phyloP scores from a whole-genome alignment of 2,888 invertebrate species.

The Agrochola circellaris region DNA sequence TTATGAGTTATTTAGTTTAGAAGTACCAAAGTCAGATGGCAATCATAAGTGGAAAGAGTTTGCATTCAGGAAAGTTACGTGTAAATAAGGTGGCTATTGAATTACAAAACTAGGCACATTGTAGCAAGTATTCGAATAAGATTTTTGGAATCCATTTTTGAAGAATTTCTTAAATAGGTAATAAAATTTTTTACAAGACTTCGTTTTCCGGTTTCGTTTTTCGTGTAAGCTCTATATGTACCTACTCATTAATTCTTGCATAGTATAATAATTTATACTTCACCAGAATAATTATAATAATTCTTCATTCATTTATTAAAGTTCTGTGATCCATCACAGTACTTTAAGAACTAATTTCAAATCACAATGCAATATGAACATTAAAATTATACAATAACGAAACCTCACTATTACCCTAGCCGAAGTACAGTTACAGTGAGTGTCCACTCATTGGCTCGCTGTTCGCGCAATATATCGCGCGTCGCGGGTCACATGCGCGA shows the following conservation, averaged over 20 bases:
- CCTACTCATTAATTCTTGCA: no score
- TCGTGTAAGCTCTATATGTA: background rate
- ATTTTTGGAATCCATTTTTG: background rate
- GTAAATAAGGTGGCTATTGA: background rate
- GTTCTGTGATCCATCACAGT: background rate
- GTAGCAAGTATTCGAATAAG: background rate
- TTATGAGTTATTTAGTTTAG: background rate
- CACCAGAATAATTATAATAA: no score
- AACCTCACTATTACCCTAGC: slow-evolving; percentile 23
- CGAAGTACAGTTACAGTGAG: slow-evolving; percentile 62
- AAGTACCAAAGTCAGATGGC: background rate
- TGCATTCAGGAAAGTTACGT: background rate
- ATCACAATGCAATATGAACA: slow-evolving; percentile 15
- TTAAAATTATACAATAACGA: slow-evolving; percentile 27
- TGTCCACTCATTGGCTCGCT: slow-evolving; percentile 66
- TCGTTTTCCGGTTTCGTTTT: background rate
- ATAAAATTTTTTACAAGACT: no score
- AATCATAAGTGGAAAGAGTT: background rate
- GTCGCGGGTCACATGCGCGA: slow-evolving; percentile 78
- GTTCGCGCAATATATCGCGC: slow-evolving; percentile 78
- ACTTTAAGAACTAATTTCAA: background rate
- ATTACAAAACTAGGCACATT: background rate
- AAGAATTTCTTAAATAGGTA: background rate
- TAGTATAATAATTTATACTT: background rate
- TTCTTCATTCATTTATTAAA: no score